A percentile compares a stretch with the other conserved stretches of the same genome.
Evolutionary conservation across 2,888 invertebrate species (phyloP).

Genomic region (Limnephilus marmoratus): DNA sequence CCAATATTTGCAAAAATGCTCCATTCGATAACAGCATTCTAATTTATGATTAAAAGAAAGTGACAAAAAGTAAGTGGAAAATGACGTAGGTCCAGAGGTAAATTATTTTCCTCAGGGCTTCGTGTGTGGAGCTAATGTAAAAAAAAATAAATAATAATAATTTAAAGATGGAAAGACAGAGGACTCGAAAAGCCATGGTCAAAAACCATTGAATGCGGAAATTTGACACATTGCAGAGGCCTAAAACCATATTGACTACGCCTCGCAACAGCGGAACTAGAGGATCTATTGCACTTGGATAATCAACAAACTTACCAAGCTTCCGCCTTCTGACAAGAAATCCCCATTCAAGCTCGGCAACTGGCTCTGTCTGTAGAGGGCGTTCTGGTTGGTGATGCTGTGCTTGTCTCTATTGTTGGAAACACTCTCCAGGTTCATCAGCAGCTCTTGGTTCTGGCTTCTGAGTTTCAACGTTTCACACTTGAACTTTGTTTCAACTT

Average conservation of each 20-base stretch:
- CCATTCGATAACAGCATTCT: too few relatives aligned
- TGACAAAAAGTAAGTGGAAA: too few relatives aligned
- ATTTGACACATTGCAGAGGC: background rate
- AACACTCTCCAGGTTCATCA: constrained; percentile 63
- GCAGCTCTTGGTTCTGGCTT: constrained; percentile 76
- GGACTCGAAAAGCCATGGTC: too few relatives aligned
- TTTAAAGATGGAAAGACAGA: too few relatives aligned
- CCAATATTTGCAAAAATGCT: too few relatives aligned
- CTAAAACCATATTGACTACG: background rate
- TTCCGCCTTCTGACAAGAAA: constrained; percentile 78
- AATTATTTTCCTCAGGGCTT: too few relatives aligned
- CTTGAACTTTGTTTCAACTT: constrained; percentile 79
- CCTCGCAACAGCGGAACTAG: background rate
- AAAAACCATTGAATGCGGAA: background rate
- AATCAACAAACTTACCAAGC: constrained; percentile 74
- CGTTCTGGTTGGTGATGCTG: constrained; percentile 67
- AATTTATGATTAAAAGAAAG: too few relatives aligned
- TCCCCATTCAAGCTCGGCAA: constrained; percentile 76
- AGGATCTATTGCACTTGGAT: background rate
- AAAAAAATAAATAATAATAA: too few relatives aligned
- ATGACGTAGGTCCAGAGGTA: too few relatives aligned
- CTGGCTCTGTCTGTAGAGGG: constrained; percentile 72
- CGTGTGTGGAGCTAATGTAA: too few relatives aligned
- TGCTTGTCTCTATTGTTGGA: constrained; percentile 61
- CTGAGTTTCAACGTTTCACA: constrained; percentile 79